Evolutionary conservation across 2,888 invertebrate species (phyloP), one percentile per base, ranked within the genome.

Genomic region (Platycheirus rosarum): DNA sequence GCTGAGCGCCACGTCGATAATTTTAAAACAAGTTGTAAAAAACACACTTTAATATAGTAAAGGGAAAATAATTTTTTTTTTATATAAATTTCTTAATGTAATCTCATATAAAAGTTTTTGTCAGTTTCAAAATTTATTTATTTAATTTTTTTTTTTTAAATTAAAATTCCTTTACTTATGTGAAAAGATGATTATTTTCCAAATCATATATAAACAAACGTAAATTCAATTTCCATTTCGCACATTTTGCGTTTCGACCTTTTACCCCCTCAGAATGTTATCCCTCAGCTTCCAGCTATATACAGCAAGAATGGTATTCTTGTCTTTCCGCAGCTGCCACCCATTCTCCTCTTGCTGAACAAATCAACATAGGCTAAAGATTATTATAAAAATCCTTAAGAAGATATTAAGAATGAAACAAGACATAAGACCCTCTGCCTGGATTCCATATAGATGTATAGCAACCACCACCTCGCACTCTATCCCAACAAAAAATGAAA

Each of bases 381-480:
- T 82, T 82, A 77, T 73, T 68, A 73, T 77, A 68, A 77, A 77
- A 77, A 82, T 82, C 82, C 82, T 82, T 77, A 77, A 82, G 82
- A 71, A 77, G 77, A 73, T 76, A 70, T 71, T 76, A 80, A 69
- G 63, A 75, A 74, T 51, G 51, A n/a, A 71, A 66, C 55, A 82
- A 55, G 49, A 68, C 68, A 74, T 16, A 35, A 44, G 40, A 62
- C 60, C 65, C 65, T 62, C 46, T 65, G 23, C 51, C 55, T 60
- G 53, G 49, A 16, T 55, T 23, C 26, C 55, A 37, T 48, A 26
- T 13, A 13, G 40, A 16, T n/a, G n/a, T 44, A 63, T 48, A n/a
- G 29, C 46, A 62, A 53, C 42, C 35, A 42, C 42, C 66, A 26
- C 16, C 68, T n/a, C 23, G 20, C 7, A 13, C 18, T 14, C 5